phyloP scores from a whole-genome alignment of 2,797 vertebrate genomes.

The Kryptolebias ocellatus region DNA sequence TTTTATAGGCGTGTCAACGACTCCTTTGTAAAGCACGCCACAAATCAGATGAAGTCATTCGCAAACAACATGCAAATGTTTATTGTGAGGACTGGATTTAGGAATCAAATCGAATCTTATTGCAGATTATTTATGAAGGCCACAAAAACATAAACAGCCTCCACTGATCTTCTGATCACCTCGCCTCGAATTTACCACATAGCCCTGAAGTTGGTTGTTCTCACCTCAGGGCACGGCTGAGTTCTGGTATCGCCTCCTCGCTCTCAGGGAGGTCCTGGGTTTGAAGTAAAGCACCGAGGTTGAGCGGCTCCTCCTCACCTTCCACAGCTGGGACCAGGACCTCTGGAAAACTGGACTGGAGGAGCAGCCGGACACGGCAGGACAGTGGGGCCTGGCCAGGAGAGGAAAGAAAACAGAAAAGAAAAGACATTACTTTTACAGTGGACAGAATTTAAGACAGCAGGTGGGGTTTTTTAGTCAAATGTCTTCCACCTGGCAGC shows the following conservation, averaged over 20 bases:
- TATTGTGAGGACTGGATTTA: no score
- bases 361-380: conserved; percentile 85
- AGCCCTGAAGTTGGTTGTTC: conserved; percentile 1
- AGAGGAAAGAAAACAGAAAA: neutral
- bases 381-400: conserved; percentile 80
- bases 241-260: conserved; percentile 18
- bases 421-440: neutral
- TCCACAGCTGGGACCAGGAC: conserved; percentile 66
- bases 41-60: neutral
- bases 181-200: no score
- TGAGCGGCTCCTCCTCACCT: conserved; percentile 67
- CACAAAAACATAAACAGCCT: neutral
- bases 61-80: neutral
- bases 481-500: conserved; percentile 67
- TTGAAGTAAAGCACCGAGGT: conserved; percentile 84
- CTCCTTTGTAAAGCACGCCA: neutral
- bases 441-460: neutral
- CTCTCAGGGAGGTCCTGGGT: conserved; percentile 38
- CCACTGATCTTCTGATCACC: no score
- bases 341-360: conserved; percentile 87
- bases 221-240: conserved; percentile 53
- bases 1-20: neutral
- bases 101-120: neutral
- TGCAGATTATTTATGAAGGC: neutral
- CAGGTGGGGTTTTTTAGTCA: conserved; percentile 1